Percentiles rank a stretch among this genome's conserved stretches.
phyloP scores from a whole-genome alignment of 1,140 invertebrate species.

The Heliconius hewitsoni region DNA sequence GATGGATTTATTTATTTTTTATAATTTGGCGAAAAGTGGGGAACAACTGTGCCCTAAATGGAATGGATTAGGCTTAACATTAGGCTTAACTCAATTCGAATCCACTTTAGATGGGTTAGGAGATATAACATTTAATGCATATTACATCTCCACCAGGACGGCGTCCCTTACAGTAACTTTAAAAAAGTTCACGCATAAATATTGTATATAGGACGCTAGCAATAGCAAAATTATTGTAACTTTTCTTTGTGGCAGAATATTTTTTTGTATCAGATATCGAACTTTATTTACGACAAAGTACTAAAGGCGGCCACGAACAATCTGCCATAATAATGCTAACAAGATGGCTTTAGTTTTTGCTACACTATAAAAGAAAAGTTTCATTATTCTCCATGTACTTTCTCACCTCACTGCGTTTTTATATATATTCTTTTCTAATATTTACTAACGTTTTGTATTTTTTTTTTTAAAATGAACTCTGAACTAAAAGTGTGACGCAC shows the following conservation, averaged over 20 bases:
- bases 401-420: background rate
- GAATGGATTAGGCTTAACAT: no score
- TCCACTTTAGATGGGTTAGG: no score
- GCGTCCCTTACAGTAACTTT: background rate
- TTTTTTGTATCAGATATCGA: slow-evolving; percentile 9
- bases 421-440: background rate
- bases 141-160: background rate
- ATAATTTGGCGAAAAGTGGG: no score
- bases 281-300: slow-evolving; percentile 6
- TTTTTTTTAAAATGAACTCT: slow-evolving; percentile 21
- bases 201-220: background rate
- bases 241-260: background rate
- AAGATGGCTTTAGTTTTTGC: background rate
- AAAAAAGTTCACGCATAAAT: background rate
- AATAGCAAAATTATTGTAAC: slow-evolving; percentile 1
- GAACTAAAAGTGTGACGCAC: slow-evolving; percentile 19
- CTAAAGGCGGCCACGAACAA: slow-evolving; percentile 1
- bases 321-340: slow-evolving; percentile 10
- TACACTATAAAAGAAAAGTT: background rate
- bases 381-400: background rate
- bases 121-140: background rate
- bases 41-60: no score
- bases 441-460: slow-evolving; percentile 11
- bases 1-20: no score
- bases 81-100: no score